Evolutionary conservation across 1,140 invertebrate genomes (phyloP).

Genomic region (Atta cephalotes): DNA sequence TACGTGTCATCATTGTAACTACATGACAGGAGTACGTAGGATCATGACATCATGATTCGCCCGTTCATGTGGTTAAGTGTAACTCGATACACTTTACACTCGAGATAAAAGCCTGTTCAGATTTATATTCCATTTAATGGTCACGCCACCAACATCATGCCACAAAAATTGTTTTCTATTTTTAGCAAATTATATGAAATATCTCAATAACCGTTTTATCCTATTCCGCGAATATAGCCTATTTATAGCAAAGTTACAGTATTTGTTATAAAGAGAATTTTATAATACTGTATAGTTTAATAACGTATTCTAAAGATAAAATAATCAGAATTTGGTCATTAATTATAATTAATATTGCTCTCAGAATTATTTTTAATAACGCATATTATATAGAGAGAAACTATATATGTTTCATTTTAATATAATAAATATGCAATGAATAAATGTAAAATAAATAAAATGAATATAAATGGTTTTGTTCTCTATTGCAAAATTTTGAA

Average conservation of each 20-base stretch:
- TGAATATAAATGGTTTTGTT: not conserved
- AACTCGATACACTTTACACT: constrained; percentile 29
- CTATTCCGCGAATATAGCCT: not conserved
- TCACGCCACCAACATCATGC: not conserved
- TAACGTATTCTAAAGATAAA: not conserved
- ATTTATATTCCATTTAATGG: not conserved
- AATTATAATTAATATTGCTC: not conserved
- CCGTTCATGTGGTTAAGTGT: constrained; percentile 34
- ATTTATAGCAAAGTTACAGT: not conserved
- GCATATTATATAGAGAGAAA: not conserved
- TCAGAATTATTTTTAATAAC: not conserved
- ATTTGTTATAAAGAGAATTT: not conserved
- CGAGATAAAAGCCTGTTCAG: not conserved
- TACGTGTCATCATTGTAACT: constrained; percentile 43
- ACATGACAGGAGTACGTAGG: constrained; percentile 22
- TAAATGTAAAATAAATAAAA: not conserved
- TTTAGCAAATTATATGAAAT: not conserved
- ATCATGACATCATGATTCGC: constrained; percentile 43
- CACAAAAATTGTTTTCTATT: not conserved
- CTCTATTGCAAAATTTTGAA: not conserved
- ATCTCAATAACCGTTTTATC: not conserved
- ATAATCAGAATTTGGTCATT: not conserved
- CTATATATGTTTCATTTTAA: not conserved
- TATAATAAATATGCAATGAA: not conserved
- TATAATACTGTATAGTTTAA: not conserved